Evolutionary conservation across 2,888 invertebrate species (phyloP).

Genomic region (Drosophila setosimentum): DNA sequence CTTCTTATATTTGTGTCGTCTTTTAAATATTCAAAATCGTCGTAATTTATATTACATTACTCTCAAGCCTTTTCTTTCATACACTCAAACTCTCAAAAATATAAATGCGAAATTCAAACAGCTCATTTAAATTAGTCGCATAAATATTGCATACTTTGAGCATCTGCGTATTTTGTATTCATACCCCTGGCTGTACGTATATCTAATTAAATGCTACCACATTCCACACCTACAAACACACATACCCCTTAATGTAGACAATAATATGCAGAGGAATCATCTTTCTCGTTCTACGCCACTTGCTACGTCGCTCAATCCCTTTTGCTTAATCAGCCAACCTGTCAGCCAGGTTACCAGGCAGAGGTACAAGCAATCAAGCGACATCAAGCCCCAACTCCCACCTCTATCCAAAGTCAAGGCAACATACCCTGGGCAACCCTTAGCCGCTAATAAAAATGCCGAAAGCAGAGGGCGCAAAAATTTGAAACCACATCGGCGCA

Average conservation of each 20-base stretch:
- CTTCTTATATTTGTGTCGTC: not conserved
- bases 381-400: conserved; percentile 1
- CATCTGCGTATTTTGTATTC: conserved; percentile 17
- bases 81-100: conserved; percentile 3
- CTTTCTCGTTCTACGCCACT: conserved; percentile 17
- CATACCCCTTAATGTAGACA: conserved; percentile 12
- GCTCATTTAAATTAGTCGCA: conserved; percentile 55
- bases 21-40: conserved; percentile 7
- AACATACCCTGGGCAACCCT: conserved; percentile 25
- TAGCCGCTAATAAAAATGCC: conserved; percentile 47
- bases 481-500: conserved; percentile 55
- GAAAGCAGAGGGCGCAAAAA: conserved; percentile 24
- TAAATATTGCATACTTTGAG: conserved; percentile 42
- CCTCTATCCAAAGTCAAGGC: not conserved
- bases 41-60: conserved; percentile 17
- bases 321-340: conserved; percentile 71
- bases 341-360: conserved; percentile 39
- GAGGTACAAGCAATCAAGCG: conserved; percentile 38
- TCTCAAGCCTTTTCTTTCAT: conserved; percentile 6
- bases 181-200: conserved; percentile 7
- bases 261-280: conserved; percentile 28
- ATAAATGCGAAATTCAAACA: conserved; percentile 32
- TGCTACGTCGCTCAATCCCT: conserved; percentile 63
- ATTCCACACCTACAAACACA: conserved; percentile 6
- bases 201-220: conserved; percentile 53